A percentile compares a stretch with the other conserved stretches of the same genome.
These are phyloP conservation scores for Zelleria hepariella DNA, from an alignment of 2,888 invertebrate genomes.

Conservation along the genomic window DNA sequence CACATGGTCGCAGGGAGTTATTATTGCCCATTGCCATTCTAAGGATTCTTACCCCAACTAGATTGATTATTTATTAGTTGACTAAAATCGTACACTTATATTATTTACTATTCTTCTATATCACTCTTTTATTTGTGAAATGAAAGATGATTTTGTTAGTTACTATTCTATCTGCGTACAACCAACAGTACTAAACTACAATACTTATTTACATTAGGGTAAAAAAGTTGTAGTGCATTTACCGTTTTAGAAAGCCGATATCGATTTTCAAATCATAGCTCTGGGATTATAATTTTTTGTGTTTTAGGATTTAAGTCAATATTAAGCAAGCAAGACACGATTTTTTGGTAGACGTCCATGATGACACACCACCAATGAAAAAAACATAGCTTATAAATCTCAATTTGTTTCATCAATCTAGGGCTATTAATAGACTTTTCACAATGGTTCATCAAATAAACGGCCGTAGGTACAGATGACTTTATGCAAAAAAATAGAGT, in stretches of 20 bases:
- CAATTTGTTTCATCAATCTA: too few species aligned
- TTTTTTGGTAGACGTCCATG: too few species aligned
- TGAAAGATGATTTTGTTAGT: background rate
- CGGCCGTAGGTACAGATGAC: too few species aligned
- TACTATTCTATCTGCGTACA: background rate
- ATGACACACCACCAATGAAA: too few species aligned
- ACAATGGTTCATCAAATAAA: too few species aligned
- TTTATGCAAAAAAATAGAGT: too few species aligned
- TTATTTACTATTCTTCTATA: background rate
- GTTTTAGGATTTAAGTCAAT: background rate
- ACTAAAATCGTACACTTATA: background rate
- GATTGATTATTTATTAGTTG: too few species aligned
- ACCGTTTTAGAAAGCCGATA: slow-evolving; percentile 17
- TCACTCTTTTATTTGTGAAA: background rate
- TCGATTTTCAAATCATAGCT: background rate
- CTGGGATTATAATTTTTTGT: background rate
- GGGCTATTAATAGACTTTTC: too few species aligned
- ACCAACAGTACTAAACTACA: slow-evolving; percentile 37
- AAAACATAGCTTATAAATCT: too few species aligned
- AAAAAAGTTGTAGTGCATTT: slow-evolving; percentile 52
- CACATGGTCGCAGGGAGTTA: too few species aligned
- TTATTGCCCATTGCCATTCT: too few species aligned
- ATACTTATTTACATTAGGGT: slow-evolving; percentile 41
- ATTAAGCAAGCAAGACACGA: too few species aligned
- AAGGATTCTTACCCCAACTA: background rate